Evolutionary conservation across 1,140 invertebrate species (phyloP), one percentile per base, ranked within the genome.

Genomic region (Aphelenchoides besseyi): DNA sequence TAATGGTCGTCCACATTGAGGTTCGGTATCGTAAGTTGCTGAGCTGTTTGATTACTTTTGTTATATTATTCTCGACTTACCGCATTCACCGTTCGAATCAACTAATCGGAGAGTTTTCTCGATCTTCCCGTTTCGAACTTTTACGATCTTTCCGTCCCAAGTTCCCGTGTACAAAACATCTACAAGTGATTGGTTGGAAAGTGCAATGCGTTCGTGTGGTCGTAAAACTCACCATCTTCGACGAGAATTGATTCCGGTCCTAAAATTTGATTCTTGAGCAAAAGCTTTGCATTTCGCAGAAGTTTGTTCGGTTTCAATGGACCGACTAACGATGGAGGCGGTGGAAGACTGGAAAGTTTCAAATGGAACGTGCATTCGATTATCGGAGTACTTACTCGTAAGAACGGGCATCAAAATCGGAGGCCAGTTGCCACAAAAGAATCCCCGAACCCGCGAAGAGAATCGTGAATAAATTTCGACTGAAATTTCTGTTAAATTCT

Each of bases 241-340:
- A 81, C 78, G 3, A 81, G 66, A 41, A 81, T 72, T 12, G 81
- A 83, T 64, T 81, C 79, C 2, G 79, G 79, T 23, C 79, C 79
- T 30, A 12, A 26, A 35, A 81, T 74, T 71, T 77, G 62, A 9
- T 71, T 77, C 26, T 83, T 72, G 8, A 81, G 62, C 26, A 81
- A 61, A 5, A 74, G 23, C 16, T 70, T 48, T 0, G 77, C 70
- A 37, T 72, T 71, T 5, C 64, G 35, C n/a, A 80, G 61, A 37
- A 68, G 52, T 9, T 68, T 70, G 52, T 80, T 80, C 3, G 68
- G 61, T 1, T 48, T 36, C 1, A 77, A 63, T 23, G 68, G 33
- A 32, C 78, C 78, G 3, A 37, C 36, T 2, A 80, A 41, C 29
- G 33, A 26, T 5, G 78, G 79, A 3, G 78, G 78, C 3, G 67